Conservation (phyloP, 1,140 invertebrate species). For the Nasonia giraulti region DNA sequence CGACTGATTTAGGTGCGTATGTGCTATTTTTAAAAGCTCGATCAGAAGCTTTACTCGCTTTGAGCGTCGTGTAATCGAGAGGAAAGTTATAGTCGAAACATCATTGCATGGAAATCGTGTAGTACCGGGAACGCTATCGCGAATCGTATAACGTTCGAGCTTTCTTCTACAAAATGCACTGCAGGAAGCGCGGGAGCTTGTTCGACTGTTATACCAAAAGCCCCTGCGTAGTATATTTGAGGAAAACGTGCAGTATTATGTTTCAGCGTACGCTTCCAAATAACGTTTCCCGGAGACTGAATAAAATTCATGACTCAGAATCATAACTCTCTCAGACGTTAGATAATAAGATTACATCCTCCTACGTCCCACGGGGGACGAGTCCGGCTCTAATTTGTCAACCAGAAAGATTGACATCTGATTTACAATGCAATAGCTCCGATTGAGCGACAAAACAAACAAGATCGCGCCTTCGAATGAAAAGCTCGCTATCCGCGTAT, state of each 20-base stretch:
- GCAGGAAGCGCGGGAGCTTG: not conserved
- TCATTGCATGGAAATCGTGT: too few relatives aligned
- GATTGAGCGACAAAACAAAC: too few relatives aligned
- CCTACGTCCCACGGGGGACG: too few relatives aligned
- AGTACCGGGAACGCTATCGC: not conserved
- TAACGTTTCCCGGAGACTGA: not conserved
- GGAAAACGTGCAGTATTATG: not conserved
- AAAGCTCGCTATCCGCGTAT: not conserved
- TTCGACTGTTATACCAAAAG: not conserved
- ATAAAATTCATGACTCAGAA: conserved; percentile 1
- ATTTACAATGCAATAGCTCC: too few relatives aligned
- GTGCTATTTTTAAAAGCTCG: not conserved
- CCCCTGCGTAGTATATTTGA: not conserved
- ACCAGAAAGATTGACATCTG: not conserved
- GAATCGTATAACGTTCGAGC: not conserved
- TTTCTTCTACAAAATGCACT: not conserved
- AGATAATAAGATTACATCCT: not conserved
- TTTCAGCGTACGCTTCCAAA: not conserved
- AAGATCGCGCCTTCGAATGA: not conserved
- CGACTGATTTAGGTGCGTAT: not conserved
- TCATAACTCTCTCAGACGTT: not conserved
- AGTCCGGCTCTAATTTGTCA: not conserved
- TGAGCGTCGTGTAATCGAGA: not conserved
- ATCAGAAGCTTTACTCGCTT: not conserved
- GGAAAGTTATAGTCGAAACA: too few relatives aligned